phyloP scores from a whole-genome alignment of 2,888 invertebrate genomes.

The Thymelicus sylvestris region DNA sequence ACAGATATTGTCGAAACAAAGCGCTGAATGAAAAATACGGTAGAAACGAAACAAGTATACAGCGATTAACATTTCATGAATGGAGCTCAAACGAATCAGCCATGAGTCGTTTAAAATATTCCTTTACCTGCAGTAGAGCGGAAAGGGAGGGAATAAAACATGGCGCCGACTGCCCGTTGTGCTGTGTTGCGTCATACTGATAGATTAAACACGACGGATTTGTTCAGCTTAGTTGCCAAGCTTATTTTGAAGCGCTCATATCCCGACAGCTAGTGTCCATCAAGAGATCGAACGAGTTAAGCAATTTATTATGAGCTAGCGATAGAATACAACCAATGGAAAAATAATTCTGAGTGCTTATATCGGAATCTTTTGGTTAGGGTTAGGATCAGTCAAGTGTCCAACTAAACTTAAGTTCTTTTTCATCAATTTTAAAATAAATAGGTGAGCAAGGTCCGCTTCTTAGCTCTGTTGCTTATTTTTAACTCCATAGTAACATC shows the following conservation, averaged over 20 bases:
- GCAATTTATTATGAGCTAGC: too few species aligned
- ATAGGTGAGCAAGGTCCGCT: too few species aligned
- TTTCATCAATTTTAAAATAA: too few species aligned
- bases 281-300: too few species aligned
- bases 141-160: slow-evolving; percentile 56
- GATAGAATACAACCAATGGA: too few species aligned
- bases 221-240: slow-evolving; percentile 38
- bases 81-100: slow-evolving; percentile 58
- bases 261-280: too few species aligned
- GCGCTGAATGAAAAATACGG: neutral
- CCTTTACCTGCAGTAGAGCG: slow-evolving; percentile 49
- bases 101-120: slow-evolving; percentile 60
- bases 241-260: neutral
- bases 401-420: too few species aligned
- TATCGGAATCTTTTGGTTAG: too few species aligned
- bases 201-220: slow-evolving; percentile 20
- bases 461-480: too few species aligned
- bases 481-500: too few species aligned
- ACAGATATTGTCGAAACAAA: neutral
- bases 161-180: slow-evolving; percentile 27
- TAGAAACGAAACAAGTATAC: slow-evolving; percentile 28
- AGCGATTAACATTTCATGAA: slow-evolving; percentile 55
- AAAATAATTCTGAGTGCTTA: too few species aligned
- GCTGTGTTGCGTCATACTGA: slow-evolving; percentile 19
- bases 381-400: too few species aligned